Conservation (phyloP, 2,888 invertebrate genomes). For the Trilocha varians region DNA sequence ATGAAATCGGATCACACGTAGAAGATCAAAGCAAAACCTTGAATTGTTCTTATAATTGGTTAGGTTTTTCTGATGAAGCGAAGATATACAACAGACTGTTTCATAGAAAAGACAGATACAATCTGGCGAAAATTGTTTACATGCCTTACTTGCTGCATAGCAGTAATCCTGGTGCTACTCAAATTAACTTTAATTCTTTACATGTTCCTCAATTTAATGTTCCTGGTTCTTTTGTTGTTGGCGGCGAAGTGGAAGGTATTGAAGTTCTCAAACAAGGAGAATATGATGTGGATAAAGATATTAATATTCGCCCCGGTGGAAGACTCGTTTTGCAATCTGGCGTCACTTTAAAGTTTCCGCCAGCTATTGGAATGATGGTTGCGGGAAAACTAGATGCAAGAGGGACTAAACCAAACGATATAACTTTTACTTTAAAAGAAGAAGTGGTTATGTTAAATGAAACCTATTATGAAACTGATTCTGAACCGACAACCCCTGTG, state of each 20-base stretch:
- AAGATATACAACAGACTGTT: conserved; percentile 83
- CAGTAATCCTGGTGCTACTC: conserved; percentile 90
- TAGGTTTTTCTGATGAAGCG: conserved; percentile 83
- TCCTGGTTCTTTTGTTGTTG: conserved; percentile 80
- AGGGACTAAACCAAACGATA: conserved; percentile 85
- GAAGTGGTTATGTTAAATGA: conserved; percentile 78
- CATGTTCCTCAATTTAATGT: conserved; percentile 85
- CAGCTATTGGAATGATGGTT: conserved; percentile 96
- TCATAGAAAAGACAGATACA: conserved; percentile 93
- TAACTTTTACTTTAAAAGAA: conserved; percentile 84
- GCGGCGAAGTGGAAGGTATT: conserved; percentile 94
- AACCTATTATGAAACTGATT: conserved; percentile 75
- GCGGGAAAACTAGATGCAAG: conserved; percentile 91
- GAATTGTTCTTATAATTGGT: conserved; percentile 96
- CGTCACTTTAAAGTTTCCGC: conserved; percentile 90
- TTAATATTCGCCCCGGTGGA: conserved; percentile 95
- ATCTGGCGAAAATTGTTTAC: conserved; percentile 92
- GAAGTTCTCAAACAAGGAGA: conserved; percentile 87
- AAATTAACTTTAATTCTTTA: conserved; percentile 82
- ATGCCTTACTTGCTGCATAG: conserved; percentile 92
- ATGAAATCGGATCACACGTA: conserved; percentile 96
- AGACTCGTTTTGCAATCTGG: conserved; percentile 90
- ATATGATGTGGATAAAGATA: conserved; percentile 94
- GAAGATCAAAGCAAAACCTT: conserved; percentile 94
- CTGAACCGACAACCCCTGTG: conserved; percentile 74